Evolutionary conservation across 2,888 invertebrate species (phyloP).

Genomic region (Pandemis corylana): DNA sequence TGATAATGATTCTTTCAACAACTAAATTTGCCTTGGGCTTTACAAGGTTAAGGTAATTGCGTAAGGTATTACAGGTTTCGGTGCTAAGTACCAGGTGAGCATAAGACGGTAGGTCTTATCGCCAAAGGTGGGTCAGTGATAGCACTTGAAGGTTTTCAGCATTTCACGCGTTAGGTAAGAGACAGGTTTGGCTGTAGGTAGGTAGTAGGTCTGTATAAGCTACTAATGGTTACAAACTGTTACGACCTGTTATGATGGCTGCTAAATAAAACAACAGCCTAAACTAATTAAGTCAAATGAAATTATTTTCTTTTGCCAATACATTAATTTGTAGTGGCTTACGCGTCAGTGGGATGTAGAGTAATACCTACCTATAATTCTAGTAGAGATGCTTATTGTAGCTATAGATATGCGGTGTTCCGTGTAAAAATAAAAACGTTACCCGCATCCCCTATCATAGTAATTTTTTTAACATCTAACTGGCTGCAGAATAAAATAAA

Average conservation of each 20-base stretch:
- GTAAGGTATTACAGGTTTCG: constrained; percentile 13
- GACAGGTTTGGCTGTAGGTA: constrained; percentile 17
- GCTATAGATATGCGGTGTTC: background rate
- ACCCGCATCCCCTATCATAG: constrained; percentile 51
- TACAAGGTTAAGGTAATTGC: background rate
- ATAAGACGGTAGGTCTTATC: constrained; percentile 36
- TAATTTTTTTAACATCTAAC: background rate
- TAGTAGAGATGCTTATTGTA: background rate
- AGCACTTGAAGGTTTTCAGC: constrained; percentile 48
- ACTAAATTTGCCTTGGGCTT: background rate
- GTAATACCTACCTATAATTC: no score
- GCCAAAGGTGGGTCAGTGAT: constrained; percentile 42
- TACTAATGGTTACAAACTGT: constrained; percentile 4
- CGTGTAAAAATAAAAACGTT: background rate
- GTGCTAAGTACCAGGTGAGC: constrained; percentile 54
- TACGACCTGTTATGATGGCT: constrained; percentile 12
- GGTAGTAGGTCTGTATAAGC: background rate
- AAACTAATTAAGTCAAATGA: constrained; percentile 11
- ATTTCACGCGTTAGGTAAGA: constrained; percentile 27
- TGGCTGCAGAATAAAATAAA: background rate
- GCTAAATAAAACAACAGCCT: constrained; percentile 27
- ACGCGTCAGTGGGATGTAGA: background rate
- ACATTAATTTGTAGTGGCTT: background rate
- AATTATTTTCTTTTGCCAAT: background rate
- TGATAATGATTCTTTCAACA: background rate